A percentile compares a stretch with the other conserved stretches of the same genome.
Evolutionary conservation across 1,140 invertebrate genomes (phyloP).

Genomic region (Calosoma granatense): DNA sequence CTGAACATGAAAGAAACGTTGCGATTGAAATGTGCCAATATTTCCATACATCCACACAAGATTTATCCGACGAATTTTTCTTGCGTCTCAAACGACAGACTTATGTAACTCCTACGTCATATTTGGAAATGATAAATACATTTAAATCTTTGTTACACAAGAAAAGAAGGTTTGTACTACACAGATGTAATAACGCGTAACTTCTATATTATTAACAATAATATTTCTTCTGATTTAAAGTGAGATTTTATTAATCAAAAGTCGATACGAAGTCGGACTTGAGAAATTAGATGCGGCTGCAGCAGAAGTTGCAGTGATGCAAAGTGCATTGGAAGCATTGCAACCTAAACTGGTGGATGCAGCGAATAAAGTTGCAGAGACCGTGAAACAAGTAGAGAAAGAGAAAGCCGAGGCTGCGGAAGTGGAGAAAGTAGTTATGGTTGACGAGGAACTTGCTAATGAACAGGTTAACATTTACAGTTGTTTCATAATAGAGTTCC

Average conservation of each 20-base stretch:
- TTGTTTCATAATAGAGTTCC: too few species aligned
- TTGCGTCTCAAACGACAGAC: conserved; percentile 61
- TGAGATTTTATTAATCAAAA: conserved; percentile 50
- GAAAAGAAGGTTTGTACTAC: conserved; percentile 72
- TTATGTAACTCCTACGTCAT: conserved; percentile 92
- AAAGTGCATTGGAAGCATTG: conserved; percentile 70
- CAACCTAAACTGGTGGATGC: conserved; percentile 84
- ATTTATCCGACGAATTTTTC: conserved; percentile 64
- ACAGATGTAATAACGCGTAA: conserved; percentile 26
- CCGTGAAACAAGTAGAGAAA: conserved; percentile 66
- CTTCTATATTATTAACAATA: background rate
- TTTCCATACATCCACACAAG: conserved; percentile 79
- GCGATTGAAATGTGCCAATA: conserved; percentile 82
- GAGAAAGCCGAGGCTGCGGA: conserved; percentile 78
- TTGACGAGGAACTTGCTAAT: conserved; percentile 53
- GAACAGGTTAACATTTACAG: conserved; percentile 47
- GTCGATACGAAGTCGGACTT: conserved; percentile 77
- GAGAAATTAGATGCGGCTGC: conserved; percentile 77
- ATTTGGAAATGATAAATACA: conserved; percentile 83
- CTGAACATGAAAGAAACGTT: conserved; percentile 54
- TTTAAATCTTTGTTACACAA: conserved; percentile 74
- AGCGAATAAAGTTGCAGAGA: conserved; percentile 71
- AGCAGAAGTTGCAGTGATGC: conserved; percentile 73
- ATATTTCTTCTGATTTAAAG: conserved; percentile 30
- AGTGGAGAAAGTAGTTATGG: conserved; percentile 53